Evolutionary conservation across 2,888 invertebrate genomes (phyloP).

Genomic region (Dryobotodes eremita): DNA sequence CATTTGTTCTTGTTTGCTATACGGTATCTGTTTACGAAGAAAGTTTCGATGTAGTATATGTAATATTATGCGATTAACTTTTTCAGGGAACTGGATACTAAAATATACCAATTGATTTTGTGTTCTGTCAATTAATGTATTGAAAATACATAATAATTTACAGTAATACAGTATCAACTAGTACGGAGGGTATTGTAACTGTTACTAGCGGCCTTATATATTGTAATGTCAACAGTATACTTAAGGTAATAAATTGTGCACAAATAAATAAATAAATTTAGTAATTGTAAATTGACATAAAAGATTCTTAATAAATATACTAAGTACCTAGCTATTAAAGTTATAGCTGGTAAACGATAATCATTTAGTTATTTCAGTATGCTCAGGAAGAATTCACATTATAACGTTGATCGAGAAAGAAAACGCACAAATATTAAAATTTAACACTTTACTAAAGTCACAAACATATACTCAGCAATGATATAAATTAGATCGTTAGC

Average conservation of each 20-base stretch:
- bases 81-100: not conserved
- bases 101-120: not conserved
- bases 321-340: not conserved
- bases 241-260: too few species aligned
- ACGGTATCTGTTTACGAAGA: constrained; percentile 73
- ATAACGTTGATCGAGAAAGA: not conserved
- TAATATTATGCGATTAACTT: constrained; percentile 35
- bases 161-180: too few species aligned
- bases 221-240: too few species aligned
- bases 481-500: constrained; percentile 87
- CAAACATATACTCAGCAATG: constrained; percentile 76
- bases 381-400: not conserved
- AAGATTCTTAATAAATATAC: not conserved
- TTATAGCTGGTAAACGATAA: not conserved
- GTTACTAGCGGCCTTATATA: too few species aligned
- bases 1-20: constrained; percentile 82
- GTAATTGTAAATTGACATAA: not conserved
- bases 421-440: constrained; percentile 9
- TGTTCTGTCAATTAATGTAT: not conserved
- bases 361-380: not conserved
- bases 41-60: constrained; percentile 68
- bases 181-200: too few species aligned
- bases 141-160: too few species aligned
- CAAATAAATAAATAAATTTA: too few species aligned
- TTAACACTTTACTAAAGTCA: constrained; percentile 22